A percentile compares a stretch with the other conserved stretches of the same genome.
Evolutionary conservation across 1,140 invertebrate genomes (phyloP).

Genomic region (Schlechtendalia chinensis): DNA sequence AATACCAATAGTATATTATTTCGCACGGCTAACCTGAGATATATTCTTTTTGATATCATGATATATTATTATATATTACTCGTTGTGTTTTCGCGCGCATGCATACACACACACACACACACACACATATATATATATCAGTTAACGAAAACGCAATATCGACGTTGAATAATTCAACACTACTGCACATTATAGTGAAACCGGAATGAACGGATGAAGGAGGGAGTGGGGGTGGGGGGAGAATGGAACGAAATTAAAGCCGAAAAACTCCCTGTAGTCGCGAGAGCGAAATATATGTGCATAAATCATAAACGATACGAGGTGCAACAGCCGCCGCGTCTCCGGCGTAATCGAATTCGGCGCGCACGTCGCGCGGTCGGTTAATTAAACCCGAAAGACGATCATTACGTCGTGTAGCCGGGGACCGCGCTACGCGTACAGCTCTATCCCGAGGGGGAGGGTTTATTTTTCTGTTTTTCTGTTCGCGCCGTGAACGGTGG

Average conservation of each 20-base stretch:
- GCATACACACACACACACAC: neutral
- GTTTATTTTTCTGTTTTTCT: too few relatives aligned
- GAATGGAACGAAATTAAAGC: neutral
- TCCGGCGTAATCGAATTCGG: neutral
- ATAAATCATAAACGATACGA: conserved; percentile 12
- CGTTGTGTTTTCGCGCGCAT: neutral
- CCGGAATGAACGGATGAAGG: too few relatives aligned
- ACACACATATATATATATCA: neutral
- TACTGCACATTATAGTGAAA: too few relatives aligned
- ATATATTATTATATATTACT: neutral
- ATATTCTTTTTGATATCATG: neutral
- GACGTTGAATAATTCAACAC: conserved; percentile 35
- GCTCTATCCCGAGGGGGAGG: too few relatives aligned
- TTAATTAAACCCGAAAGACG: neutral
- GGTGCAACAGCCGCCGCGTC: neutral
- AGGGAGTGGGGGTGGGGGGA: too few relatives aligned
- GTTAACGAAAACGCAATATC: conserved; percentile 19
- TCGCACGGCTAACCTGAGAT: too few relatives aligned
- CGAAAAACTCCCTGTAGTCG: neutral
- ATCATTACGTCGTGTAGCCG: too few relatives aligned
- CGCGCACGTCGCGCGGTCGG: neutral
- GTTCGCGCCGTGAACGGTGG: too few relatives aligned
- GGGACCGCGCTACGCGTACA: too few relatives aligned
- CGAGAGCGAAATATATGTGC: conserved; percentile 13
- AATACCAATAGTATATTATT: too few relatives aligned